A percentile compares a stretch with the other conserved stretches of the same genome.
phyloP scores from a whole-genome alignment of 2,797 vertebrate species.

The Hipposideros larvatus region DNA sequence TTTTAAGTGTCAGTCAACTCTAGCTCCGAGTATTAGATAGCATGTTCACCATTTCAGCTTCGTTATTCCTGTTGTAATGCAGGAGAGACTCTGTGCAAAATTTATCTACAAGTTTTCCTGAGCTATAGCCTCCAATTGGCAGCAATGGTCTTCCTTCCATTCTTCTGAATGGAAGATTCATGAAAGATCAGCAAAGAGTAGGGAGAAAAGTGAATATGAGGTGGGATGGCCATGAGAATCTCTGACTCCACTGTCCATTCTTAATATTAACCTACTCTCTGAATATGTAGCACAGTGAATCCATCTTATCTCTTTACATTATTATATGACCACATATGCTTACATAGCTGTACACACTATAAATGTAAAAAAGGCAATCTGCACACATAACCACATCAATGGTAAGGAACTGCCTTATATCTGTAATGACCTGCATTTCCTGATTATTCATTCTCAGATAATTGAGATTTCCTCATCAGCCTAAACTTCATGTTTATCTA shows the following conservation, averaged over 20 bases:
- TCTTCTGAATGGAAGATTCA: not conserved
- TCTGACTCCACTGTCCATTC: not conserved
- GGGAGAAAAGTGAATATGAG: not conserved
- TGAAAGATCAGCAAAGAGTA: not conserved
- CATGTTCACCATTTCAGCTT: not conserved
- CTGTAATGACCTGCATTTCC: not conserved
- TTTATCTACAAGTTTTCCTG: not conserved
- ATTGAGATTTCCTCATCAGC: not conserved
- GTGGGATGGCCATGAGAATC: not conserved
- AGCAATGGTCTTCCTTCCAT: not conserved
- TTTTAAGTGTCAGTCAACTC: not conserved
- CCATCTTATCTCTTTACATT: not conserved
- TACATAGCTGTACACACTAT: not conserved
- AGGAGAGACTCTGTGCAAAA: not conserved
- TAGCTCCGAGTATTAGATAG: not conserved
- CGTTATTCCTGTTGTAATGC: not conserved
- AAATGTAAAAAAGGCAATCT: not conserved
- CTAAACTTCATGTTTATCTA: not conserved
- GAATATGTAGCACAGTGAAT: not conserved
- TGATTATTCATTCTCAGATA: not conserved
- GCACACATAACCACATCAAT: not conserved
- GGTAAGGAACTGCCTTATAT: not conserved
- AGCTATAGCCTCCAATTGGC: not conserved
- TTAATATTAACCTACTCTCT: not conserved
- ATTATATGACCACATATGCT: not conserved